Base-by-base conservation (phyloP, 2,797 vertebrate species). In the Epinephelus malabaricus region DNA sequence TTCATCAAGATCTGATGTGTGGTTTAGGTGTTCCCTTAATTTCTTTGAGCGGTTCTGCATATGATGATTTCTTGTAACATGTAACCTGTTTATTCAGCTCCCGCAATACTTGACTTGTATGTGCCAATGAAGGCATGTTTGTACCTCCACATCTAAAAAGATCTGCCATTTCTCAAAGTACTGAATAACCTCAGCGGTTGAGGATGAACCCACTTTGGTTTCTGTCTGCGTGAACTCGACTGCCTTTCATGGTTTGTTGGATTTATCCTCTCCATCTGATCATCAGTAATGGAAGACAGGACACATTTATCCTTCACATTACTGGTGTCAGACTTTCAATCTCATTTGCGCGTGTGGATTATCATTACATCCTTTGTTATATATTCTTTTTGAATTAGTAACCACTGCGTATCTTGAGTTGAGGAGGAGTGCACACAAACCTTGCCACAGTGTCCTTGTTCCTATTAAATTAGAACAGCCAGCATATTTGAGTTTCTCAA, bases 151-250 rank as follows among this genome's bases (percentile, higher is more conserved):
- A 58, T 69, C 18, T 11, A 23, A 21, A 5, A 45, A 53, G 13
- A 69, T n/a, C 23, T 61, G 15, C 27, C 47, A 58, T 50, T 66
- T 77, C 49, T 23, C 3, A 56, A 38, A 19, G 43, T 54, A 50
- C 77, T 40, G 61, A 19, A 18, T 43, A 38, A 40, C 17, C 30
- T 46, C 38, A 75, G 67, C 10, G 72, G 30, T 13, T 68, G 19
- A 64, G 43, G 51, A 63, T 62, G 60, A 71, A 67, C 43, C 14
- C 54, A 38, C 45, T 66, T 68, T 64, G 21, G n/a, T 73, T 69
- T 67, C 45, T 43, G 67, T 49, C 68, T 73, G 58, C 23, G n/a
- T 47, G 19, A 60, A 43, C 45, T 30, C 45, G 43, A 50, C 58
- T 75, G 46, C 38, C 40, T 53, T 14, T 18, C 45, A 40, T 27